Conservation (phyloP, 2,113 vertebrate genomes). For the Rhea americana region DNA sequence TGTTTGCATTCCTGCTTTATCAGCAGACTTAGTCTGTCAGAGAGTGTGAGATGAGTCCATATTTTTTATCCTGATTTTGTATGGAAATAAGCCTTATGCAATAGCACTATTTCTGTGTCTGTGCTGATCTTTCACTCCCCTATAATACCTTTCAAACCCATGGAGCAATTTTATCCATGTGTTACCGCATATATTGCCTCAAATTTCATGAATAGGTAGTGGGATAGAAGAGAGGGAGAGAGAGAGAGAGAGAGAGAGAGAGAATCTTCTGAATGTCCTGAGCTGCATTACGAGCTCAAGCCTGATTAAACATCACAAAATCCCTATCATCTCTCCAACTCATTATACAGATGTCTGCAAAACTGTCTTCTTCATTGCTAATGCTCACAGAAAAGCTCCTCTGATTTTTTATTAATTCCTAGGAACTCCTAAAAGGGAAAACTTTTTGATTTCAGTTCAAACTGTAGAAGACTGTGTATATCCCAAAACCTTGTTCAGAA, state of each 20-base stretch:
- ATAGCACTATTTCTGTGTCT: background rate
- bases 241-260: background rate
- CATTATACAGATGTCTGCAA: background rate
- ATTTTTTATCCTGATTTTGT: background rate
- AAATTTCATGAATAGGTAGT: background rate
- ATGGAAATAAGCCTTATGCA: slow-evolving; percentile 1
- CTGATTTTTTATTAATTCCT: background rate
- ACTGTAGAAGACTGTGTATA: background rate
- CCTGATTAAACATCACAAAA: slow-evolving; percentile 37
- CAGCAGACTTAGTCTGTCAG: slow-evolving; percentile 38
- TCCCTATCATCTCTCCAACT: background rate
- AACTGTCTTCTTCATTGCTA: background rate
- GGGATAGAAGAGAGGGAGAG: background rate
- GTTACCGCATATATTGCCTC: background rate
- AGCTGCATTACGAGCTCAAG: background rate
- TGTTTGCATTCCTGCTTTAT: slow-evolving; percentile 28
- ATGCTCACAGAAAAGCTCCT: background rate
- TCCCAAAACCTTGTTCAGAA: background rate
- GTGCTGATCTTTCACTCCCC: background rate
- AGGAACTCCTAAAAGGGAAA: background rate
- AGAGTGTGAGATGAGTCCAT: background rate
- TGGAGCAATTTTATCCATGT: background rate
- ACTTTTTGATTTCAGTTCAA: background rate
- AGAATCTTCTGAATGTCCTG: background rate
- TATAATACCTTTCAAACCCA: background rate